These are phyloP conservation scores for Zaprionus camerounensis DNA, from an alignment of 1,140 invertebrate genomes.

Conservation along the genomic window DNA sequence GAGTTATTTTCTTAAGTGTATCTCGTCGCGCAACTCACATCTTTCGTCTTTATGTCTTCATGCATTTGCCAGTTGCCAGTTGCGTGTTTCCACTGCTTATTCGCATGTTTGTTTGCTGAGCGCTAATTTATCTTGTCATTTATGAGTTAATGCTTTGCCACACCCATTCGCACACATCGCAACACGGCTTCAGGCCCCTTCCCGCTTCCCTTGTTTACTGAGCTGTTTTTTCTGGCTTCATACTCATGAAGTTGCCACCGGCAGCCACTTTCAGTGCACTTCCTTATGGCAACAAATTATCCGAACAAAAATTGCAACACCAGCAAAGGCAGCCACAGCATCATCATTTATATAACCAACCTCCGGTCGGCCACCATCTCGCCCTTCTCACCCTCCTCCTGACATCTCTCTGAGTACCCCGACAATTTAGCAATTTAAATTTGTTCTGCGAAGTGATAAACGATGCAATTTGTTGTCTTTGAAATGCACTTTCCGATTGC, in stretches of 20 bases:
- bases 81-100: slow-evolving; percentile 13
- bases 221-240: slow-evolving; percentile 19
- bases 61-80: slow-evolving; percentile 29
- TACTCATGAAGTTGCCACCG: slow-evolving; percentile 44
- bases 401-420: neutral
- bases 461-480: slow-evolving; percentile 52
- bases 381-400: neutral
- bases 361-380: neutral
- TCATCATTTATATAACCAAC: slow-evolving; percentile 28
- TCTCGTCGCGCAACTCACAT: neutral
- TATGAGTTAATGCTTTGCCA: slow-evolving; percentile 61
- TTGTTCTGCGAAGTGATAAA: slow-evolving; percentile 60
- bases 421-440: slow-evolving; percentile 59
- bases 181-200: too few relatives aligned
- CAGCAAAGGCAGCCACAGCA: slow-evolving; percentile 21
- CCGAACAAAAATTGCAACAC: slow-evolving; percentile 36
- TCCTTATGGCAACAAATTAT: slow-evolving; percentile 48
- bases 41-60: slow-evolving; percentile 27
- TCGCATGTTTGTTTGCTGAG: slow-evolving; percentile 16
- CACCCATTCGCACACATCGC: slow-evolving; percentile 38
- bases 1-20: neutral
- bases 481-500: slow-evolving; percentile 36
- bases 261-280: slow-evolving; percentile 39
- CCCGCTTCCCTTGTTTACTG: neutral
- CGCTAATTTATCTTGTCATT: slow-evolving; percentile 73